Base-by-base conservation (phyloP, 2,888 invertebrate genomes). In the Ormyrus rosae region DNA sequence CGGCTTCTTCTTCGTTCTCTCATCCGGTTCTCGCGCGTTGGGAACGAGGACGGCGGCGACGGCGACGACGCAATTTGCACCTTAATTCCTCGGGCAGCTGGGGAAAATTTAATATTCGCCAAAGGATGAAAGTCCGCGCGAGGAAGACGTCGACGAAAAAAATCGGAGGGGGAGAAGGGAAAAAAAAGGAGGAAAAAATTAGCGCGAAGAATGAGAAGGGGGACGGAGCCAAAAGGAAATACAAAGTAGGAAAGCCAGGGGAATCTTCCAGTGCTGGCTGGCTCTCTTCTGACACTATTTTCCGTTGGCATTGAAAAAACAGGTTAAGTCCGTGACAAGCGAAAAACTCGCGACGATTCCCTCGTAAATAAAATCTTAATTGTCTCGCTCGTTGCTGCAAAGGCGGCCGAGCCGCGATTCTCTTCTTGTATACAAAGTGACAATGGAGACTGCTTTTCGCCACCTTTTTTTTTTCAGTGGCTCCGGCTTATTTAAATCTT, bases 361-460 rank as follows among this genome's bases (percentile, higher is more conserved):
- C 77, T 80, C 80, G 81, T 83, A 83, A 83, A 82, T 84, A 85
- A 84, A 84, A 83, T 85, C 82, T 83, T 84, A 83, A 84, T 85
- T 84, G 83, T 84, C 83, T 81, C 72, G 83, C 74, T 82, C 82
- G 69, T 80, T 72, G 72, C 78, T 82, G 75, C 80, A 58, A 19
- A 68, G 74, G 68, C 72, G 82, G 72, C 81, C 73, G 77, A 81
- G 71, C 73, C 65, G 63, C 55, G 58, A 65, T 72, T 78, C 78
- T 74, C 71, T 5, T 4, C 19, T 6, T 9, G 19, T 55, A 19
- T 67, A 70, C 70, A 70, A 74, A 73, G 70, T 74, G 60, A 78
- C 74, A 73, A 78, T 74, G 48, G 58, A 69, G 63, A 19, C 19
- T 19, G n/a, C 63, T 72, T 80, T 71, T 67, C 69, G 13, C 60